Evolutionary conservation across 2,888 invertebrate genomes (phyloP), one percentile per base, ranked within the genome.

Genomic region (Drosophila paramelanica): DNA sequence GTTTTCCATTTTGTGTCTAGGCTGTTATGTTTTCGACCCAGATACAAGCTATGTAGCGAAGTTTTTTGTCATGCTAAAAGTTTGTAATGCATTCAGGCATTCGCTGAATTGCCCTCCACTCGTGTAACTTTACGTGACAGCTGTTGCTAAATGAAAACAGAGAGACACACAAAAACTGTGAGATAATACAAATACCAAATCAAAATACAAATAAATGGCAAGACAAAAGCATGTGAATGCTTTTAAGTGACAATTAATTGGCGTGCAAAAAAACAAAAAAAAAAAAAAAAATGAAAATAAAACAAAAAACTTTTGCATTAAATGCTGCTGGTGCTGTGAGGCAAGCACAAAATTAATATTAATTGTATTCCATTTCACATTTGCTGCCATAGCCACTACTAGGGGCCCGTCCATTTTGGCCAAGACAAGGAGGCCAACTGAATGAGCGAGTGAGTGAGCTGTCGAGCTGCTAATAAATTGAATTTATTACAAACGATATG

Each of bases 241-340:
- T 89, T 89, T 89, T 76, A 87, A 87, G 85, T 84, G 89, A 87
- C 85, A 84, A 87, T 67, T 79, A 77, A 79, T 77, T 76, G 60
- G 60, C 62, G 49, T 47, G 42, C 42, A 33, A 39, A 55, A 55
- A 57, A 25, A 42, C 10, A 45, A 31, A 51, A 31, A 49, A 33
- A 31, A 42, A 41, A 67, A 20, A 27, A 14, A 41, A 6, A 20
- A 23, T 17, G 13, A 38, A 23, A 25, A 17, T 57, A 61, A 7
- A 20, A 46, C 23, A 39, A n/a, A 65, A 57, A 82, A 79, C 80
- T 81, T 81, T 77, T 46, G 65, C 77, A 87, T 86, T 86, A 62
- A 76, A 79, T 75, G 61, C 46, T 55, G 60, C 76, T 53, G 47
- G 13, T 71, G 55, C 41, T 46, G 60, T 36, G 42, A 60, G 45